phyloP scores from a whole-genome alignment of 1,140 invertebrate genomes.

The Bombus terrestris region DNA sequence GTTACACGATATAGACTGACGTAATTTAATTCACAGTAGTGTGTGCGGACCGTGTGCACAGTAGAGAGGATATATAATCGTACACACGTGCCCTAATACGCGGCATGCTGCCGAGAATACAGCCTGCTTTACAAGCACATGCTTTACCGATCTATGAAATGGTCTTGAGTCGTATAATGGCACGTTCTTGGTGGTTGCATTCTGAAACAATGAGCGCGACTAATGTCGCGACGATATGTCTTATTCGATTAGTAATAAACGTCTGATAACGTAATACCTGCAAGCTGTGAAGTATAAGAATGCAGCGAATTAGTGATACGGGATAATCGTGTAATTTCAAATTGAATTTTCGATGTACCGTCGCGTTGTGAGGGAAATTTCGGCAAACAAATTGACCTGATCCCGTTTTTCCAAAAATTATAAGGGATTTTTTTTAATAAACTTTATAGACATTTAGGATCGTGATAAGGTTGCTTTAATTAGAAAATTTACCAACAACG shows the following conservation, averaged over 20 bases:
- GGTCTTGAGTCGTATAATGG: constrained; percentile 38
- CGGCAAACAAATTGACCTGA: background rate
- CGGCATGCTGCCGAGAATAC: constrained; percentile 51
- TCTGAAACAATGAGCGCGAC: background rate
- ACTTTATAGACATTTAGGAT: background rate
- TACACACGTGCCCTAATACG: constrained; percentile 67
- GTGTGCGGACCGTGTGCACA: constrained; percentile 33
- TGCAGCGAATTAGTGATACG: background rate
- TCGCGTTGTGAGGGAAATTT: too few species aligned
- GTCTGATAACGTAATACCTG: background rate
- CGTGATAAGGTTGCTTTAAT: background rate
- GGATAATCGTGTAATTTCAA: background rate
- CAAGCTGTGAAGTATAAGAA: background rate
- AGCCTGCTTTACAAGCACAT: constrained; percentile 50
- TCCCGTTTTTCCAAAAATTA: background rate
- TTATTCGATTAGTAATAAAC: constrained; percentile 24
- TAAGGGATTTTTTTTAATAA: too few species aligned
- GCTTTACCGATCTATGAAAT: constrained; percentile 59
- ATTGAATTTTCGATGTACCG: background rate
- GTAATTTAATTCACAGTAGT: constrained; percentile 68
- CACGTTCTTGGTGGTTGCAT: background rate
- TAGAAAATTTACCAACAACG: background rate
- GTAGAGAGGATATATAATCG: constrained; percentile 56
- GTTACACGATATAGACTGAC: constrained; percentile 69
- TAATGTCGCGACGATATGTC: constrained; percentile 1